A percentile compares a stretch with the other conserved stretches of the same genome.
Conservation (phyloP, 1,140 invertebrate species). For the Philaenus spumarius region DNA sequence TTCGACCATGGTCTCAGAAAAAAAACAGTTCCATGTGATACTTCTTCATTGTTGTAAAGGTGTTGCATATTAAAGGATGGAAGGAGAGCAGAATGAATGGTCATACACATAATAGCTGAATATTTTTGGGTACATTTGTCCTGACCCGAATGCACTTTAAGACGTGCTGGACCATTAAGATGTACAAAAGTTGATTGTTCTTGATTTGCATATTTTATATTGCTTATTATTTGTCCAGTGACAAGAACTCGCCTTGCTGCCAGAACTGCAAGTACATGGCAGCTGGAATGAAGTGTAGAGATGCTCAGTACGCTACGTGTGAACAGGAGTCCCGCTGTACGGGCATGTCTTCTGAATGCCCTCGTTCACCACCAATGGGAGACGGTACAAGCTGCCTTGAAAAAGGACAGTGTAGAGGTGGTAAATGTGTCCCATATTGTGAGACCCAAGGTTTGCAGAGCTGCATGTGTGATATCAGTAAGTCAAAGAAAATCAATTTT, state of each 20-base stretch:
- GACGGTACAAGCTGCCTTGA: constrained; percentile 83
- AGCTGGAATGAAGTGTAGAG: constrained; percentile 71
- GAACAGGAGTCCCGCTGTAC: constrained; percentile 79
- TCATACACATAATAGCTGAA: too few species aligned
- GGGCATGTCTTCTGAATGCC: constrained; percentile 63
- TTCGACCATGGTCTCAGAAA: too few species aligned
- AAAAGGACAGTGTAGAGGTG: constrained; percentile 74
- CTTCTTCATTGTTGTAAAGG: too few species aligned
- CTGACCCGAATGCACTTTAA: too few species aligned
- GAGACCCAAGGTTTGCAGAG: constrained; percentile 86
- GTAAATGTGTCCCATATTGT: constrained; percentile 87
- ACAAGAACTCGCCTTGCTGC: constrained; percentile 93
- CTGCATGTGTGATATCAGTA: constrained; percentile 92
- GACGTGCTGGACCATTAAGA: too few species aligned
- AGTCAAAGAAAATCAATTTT: constrained; percentile 35
- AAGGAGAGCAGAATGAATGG: too few species aligned
- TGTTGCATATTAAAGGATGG: too few species aligned
- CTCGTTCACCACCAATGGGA: constrained; percentile 75
- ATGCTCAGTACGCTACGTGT: constrained; percentile 81
- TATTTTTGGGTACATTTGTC: too few species aligned
- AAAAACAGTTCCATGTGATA: too few species aligned
- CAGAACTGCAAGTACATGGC: constrained; percentile 80
- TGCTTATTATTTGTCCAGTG: too few species aligned
- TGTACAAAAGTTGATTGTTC: too few species aligned
- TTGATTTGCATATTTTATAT: too few species aligned